Evolutionary conservation across 2,797 vertebrate species (phyloP), one percentile per base, ranked within the genome.

Genomic region (Garrulus glandarius): DNA sequence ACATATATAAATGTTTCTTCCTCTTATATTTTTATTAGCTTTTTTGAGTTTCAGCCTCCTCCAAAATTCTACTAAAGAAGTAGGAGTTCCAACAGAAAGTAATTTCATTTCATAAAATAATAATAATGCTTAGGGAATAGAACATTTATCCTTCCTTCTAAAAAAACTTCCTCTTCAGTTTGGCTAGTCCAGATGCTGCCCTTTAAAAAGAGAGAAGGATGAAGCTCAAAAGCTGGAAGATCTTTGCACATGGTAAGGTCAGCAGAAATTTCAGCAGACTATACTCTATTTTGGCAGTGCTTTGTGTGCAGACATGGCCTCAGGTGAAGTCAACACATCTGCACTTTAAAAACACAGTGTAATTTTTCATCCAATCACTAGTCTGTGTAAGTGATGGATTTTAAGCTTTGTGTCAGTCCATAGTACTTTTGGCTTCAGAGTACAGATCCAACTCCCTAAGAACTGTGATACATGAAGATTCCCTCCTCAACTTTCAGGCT

Each of bases 211-310:
- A 76, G 4, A 10, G 36, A 90, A 65, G 13, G 16, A 14, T 79
- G 44, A 84, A 86, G 29, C 61, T 72, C 55, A 72, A 69, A 90
- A 89, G 30, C 34, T 82, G 59, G 18, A n/a, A 81, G 26, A 43
- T 89, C 64, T 91, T 76, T 82, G 29, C 59, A 41, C 21, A 37
- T 47, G 22, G 55, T 92, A 91, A 94, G 57, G 75, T 93, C 93
- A 95, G 83, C 70, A 93, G 47, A 93, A 86, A 65, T 79, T 96
- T 87, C 74, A 93, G 57, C 90, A 94, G 83, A 92, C 69, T 85
- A 80, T 74, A 78, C 11, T 92, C 83, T 94, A 77, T 87, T 93
- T 92, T 94, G 92, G 80, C 83, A 74, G 32, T 29, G 22, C 10
- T 94, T 87, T 88, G 5, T 63, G 44, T 29, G 44, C 43, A 85